Evolutionary conservation across 2,888 invertebrate species (phyloP).

Genomic region (Tipula unca): DNA sequence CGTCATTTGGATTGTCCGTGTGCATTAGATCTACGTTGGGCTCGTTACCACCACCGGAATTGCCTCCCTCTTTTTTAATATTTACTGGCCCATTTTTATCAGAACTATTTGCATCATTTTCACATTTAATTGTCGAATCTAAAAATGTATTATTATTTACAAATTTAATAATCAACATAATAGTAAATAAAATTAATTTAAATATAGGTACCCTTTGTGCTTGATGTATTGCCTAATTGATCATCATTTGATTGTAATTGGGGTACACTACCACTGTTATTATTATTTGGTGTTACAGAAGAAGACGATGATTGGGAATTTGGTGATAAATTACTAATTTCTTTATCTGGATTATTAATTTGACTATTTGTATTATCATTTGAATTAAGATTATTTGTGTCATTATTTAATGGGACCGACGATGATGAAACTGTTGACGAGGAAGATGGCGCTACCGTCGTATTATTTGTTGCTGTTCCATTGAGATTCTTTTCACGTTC

Average conservation of each 20-base stretch:
- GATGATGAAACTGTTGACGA: constrained; percentile 9
- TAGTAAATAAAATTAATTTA: background rate
- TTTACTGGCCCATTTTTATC: background rate
- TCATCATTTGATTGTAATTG: background rate
- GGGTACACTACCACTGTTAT: background rate
- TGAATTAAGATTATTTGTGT: constrained; percentile 17
- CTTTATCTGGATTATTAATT: constrained; percentile 24
- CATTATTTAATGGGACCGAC: background rate
- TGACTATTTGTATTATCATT: constrained; percentile 23
- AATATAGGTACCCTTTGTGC: background rate
- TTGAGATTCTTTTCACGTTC: constrained; percentile 16
- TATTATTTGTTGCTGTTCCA: constrained; percentile 14
- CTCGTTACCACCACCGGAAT: background rate
- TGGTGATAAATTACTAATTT: background rate
- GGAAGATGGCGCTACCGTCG: constrained; percentile 17
- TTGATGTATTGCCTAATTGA: background rate
- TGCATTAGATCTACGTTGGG: background rate
- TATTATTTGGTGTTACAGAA: background rate
- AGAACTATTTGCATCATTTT: background rate
- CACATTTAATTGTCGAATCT: background rate
- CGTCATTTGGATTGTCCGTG: background rate
- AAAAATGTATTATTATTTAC: background rate
- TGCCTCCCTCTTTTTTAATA: background rate
- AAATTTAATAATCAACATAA: background rate
- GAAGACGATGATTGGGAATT: background rate